Percentiles rank a stretch among this genome's conserved stretches.
Evolutionary conservation across 2,888 invertebrate genomes (phyloP).

Genomic region (Chrysodeixis includens): DNA sequence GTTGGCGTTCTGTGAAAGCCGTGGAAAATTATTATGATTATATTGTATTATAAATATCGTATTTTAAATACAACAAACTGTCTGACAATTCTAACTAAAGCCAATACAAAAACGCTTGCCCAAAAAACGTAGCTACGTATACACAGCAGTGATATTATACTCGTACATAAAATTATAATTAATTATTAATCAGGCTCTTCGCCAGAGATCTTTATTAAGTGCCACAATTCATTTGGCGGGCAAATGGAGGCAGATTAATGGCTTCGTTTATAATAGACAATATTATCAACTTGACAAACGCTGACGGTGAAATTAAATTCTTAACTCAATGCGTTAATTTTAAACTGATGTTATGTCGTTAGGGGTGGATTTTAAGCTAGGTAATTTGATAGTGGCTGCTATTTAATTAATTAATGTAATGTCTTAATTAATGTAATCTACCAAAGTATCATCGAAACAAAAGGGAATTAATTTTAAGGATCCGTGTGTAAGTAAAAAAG

Average conservation of each 20-base stretch:
- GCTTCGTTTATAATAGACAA: constrained; percentile 70
- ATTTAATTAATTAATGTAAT: background rate
- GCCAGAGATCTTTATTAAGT: constrained; percentile 74
- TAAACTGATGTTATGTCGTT: background rate
- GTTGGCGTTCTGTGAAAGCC: no score
- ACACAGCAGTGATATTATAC: constrained; percentile 38
- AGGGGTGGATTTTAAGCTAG: background rate
- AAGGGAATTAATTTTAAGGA: no score
- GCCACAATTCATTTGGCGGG: constrained; percentile 69
- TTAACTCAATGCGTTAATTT: constrained; percentile 30
- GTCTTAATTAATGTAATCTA: no score
- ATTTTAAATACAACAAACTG: no score
- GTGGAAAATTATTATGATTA: no score
- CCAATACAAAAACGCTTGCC: no score
- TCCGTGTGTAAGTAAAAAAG: no score
- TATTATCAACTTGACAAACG: constrained; percentile 63
- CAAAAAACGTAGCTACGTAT: background rate
- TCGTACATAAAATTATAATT: constrained; percentile 52
- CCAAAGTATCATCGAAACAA: no score
- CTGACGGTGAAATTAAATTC: constrained; percentile 53
- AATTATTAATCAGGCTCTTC: constrained; percentile 61
- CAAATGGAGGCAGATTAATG: constrained; percentile 71
- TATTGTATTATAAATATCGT: no score
- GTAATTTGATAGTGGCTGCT: background rate
- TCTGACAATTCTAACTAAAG: no score